Conservation (phyloP, 2,113 vertebrate species). For the Indicator indicator region DNA sequence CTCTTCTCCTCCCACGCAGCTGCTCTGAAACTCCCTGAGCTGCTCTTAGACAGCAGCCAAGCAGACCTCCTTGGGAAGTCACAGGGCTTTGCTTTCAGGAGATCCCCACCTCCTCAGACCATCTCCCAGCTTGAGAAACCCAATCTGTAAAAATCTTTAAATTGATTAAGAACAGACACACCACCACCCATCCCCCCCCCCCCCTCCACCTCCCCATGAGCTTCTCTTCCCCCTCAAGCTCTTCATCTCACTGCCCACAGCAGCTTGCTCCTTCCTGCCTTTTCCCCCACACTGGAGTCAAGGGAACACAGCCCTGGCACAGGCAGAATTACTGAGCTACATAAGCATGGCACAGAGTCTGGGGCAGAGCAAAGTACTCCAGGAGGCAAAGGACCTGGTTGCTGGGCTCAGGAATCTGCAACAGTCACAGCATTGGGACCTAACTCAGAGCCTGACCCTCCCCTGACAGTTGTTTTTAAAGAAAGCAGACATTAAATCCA, state of each 20-base stretch:
- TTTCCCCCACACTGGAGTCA: not conserved
- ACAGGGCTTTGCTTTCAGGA: not conserved
- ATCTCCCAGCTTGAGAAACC: not conserved
- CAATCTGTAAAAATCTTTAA: not conserved
- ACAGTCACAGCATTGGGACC: not conserved
- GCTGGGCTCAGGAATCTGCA: not conserved
- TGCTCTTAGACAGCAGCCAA: not conserved
- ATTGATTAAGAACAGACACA: not conserved
- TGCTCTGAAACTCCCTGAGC: not conserved
- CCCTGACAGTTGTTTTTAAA: not conserved
- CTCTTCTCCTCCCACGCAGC: slow-evolving; percentile 33
- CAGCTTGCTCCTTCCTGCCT: not conserved
- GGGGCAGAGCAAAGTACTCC: not conserved
- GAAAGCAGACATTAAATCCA: not conserved
- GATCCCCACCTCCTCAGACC: not conserved
- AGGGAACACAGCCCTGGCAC: not conserved
- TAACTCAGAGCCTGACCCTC: not conserved
- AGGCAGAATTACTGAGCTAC: not conserved
- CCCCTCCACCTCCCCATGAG: not conserved
- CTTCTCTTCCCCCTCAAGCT: not conserved
- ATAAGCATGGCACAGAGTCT: too few species aligned
- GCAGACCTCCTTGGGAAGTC: not conserved
- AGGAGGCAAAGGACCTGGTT: not conserved
- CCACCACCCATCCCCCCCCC: too few species aligned
- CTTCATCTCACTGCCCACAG: not conserved